phyloP scores from a whole-genome alignment of 2,797 vertebrate genomes.

The Arrhamphus sclerolepis region DNA sequence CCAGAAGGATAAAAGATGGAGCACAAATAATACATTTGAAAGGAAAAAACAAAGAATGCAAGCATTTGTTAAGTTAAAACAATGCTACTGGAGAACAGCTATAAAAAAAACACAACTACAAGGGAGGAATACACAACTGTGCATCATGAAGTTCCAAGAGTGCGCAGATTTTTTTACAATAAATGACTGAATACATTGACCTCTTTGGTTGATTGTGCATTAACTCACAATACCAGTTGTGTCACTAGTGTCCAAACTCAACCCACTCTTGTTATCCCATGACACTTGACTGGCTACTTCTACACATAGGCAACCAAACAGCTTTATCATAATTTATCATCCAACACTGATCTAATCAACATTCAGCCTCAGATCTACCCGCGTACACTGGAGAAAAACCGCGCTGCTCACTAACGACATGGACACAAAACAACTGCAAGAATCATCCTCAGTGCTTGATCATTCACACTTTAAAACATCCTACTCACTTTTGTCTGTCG shows the following conservation, averaged over 20 bases:
- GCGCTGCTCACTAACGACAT: slow-evolving; percentile 11
- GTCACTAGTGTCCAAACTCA: slow-evolving; percentile 16
- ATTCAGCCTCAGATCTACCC: slow-evolving; percentile 12
- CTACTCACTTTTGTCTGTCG: slow-evolving; percentile 76
- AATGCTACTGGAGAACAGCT: slow-evolving; percentile 9
- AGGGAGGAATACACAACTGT: slow-evolving; percentile 6
- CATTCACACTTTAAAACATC: slow-evolving; percentile 6
- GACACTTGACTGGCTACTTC: slow-evolving; percentile 4
- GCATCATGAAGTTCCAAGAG: slow-evolving; percentile 26
- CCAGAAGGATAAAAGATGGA: slow-evolving; percentile 12
- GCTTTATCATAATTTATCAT: background rate
- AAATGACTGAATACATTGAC: slow-evolving; percentile 27
- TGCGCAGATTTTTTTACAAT: slow-evolving; percentile 28
- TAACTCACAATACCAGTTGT: slow-evolving; percentile 11
- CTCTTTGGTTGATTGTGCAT: background rate
- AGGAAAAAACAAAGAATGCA: slow-evolving; percentile 35
- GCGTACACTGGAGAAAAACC: background rate
- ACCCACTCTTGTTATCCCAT: slow-evolving; percentile 10
- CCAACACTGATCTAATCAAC: background rate
- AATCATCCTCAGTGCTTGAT: slow-evolving; percentile 1
- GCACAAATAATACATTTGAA: slow-evolving; percentile 11
- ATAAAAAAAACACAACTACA: slow-evolving; percentile 23
- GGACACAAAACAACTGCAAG: slow-evolving; percentile 20
- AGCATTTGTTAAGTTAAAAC: slow-evolving; percentile 30
- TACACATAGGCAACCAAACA: background rate